These are phyloP conservation scores for Turnix velox DNA, from an alignment of 2,113 vertebrate genomes.

Conservation along the genomic window DNA sequence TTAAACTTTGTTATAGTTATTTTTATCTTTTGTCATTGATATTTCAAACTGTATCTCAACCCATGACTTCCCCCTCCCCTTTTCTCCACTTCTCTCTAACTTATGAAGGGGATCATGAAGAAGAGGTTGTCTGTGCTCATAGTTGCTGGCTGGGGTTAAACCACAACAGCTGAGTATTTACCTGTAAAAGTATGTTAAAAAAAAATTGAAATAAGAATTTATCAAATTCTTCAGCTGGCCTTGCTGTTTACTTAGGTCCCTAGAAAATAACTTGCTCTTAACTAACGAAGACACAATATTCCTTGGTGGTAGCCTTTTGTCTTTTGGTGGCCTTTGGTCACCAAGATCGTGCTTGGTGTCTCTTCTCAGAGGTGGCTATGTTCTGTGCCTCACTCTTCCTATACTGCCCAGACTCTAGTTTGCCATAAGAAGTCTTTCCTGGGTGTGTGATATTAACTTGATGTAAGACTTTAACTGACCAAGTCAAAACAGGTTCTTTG, in stretches of 20 bases:
- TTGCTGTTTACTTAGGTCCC: neutral
- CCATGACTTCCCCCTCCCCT: no score
- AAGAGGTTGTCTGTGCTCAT: neutral
- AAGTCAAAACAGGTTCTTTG: neutral
- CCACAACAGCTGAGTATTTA: neutral
- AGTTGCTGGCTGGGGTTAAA: neutral
- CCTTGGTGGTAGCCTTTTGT: neutral
- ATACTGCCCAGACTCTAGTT: neutral
- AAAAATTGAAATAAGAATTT: neutral
- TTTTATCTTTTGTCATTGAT: neutral
- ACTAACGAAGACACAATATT: neutral
- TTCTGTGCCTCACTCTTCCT: neutral
- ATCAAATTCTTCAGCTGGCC: neutral
- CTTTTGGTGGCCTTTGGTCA: neutral
- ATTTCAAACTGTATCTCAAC: neutral
- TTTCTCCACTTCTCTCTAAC: neutral
- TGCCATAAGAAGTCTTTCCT: neutral
- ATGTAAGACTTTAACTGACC: no score
- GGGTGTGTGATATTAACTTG: no score
- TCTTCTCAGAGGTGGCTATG: neutral
- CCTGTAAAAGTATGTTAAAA: neutral
- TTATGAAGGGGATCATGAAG: rapidly evolving
- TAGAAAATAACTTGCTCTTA: neutral
- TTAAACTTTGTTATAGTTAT: neutral
- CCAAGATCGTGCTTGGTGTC: rapidly evolving